Base-by-base conservation (phyloP, 1,140 invertebrate genomes). In the Episyrphus balteatus region DNA sequence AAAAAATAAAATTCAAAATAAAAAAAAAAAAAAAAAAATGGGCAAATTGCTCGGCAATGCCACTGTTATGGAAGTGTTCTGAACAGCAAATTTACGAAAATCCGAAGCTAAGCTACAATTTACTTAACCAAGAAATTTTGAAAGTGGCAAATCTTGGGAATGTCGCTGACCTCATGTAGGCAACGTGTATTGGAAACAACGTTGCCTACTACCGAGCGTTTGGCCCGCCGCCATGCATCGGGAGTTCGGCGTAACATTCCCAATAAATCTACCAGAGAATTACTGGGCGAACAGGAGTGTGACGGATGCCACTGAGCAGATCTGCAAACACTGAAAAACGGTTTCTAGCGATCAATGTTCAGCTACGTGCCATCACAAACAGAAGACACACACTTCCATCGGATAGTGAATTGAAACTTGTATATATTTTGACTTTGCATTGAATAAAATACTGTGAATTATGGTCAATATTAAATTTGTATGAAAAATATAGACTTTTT, bases 81-180 rank as follows among this genome's bases (percentile, higher is more conserved):
- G 63, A 66, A 66, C 63, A 66, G 62, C 57, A 63, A 63, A 66
- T 66, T 66, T 62, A 66, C 57, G 57, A 61, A 66, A 66, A 66
- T 66, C 63, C 63, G 63, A 66, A 66, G 63, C 63, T 66, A 66
- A 66, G 62, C 62, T 66, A 66, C 62, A 66, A 66, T 63, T 66
- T 66, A 66, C 62, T 66, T 66, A 66, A 66, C 62, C 61, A 66
- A 65, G 60, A 66, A 66, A 66, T 66, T 66, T 66, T 66, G 62
- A 66, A 66, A 62, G 46, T 59, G 62, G 59, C 60, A 58, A 60
- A 66, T 26, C 60, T 56, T 56, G 62, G 62, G 57, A 60, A 62
- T 61, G 60, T 59, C 54, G 60, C 54, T 57, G 55, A 62, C 58
- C 61, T 65, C 62, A 53, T 52, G 39, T 14, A 21, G 21, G 21